Conservation (phyloP, 2,797 vertebrate species). For the Dicrostonyx torquatus region DNA sequence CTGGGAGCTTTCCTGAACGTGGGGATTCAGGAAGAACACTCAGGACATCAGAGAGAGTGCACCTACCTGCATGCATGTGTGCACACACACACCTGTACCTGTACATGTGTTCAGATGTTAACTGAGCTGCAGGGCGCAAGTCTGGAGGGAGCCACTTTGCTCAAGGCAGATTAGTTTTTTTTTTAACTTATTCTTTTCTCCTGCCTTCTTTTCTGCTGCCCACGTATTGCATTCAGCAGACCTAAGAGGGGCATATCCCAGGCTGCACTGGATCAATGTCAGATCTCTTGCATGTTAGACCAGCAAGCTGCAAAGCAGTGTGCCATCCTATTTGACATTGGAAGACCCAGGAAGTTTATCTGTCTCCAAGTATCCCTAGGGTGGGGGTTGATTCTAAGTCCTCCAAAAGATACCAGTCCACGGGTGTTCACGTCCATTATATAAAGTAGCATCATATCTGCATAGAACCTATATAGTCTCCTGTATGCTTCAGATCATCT, state of each 20-base stretch:
- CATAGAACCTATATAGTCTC: neutral
- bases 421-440: neutral
- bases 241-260: neutral
- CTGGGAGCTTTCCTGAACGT: neutral
- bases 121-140: neutral
- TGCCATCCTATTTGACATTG: neutral
- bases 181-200: neutral
- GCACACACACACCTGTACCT: too few relatives aligned
- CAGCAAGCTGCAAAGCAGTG: neutral
- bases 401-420: neutral
- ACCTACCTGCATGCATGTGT: fast-evolving
- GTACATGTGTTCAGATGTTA: fast-evolving
- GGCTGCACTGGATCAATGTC: neutral
- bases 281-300: neutral
- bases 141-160: neutral
- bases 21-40: neutral
- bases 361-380: neutral
- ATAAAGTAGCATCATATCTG: neutral
- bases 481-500: neutral
- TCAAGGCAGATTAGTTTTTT: neutral
- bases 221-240: neutral
- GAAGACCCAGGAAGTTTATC: neutral
- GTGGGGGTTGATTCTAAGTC: neutral
- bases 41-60: neutral
- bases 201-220: neutral